Evolutionary conservation across 2,797 vertebrate species (phyloP).

Genomic region (Loriculus beryllinus): DNA sequence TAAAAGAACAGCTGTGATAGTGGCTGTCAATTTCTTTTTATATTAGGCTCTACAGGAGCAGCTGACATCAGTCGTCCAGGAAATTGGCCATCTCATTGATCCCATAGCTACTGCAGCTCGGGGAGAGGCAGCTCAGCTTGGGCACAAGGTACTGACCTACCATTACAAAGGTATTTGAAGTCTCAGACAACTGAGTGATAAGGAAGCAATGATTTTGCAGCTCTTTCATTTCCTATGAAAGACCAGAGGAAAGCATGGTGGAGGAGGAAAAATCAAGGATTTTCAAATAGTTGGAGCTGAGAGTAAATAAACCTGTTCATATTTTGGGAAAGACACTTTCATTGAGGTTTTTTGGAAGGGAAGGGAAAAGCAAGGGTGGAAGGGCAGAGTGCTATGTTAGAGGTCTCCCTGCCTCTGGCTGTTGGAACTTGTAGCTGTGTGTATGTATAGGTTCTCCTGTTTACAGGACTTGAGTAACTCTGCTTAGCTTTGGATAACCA

Average conservation of each 20-base stretch:
- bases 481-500: neutral
- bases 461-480: neutral
- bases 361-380: neutral
- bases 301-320: neutral
- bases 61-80: constrained; percentile 94
- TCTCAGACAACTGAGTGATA: accelerated
- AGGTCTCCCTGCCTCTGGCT: neutral
- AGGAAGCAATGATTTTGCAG: neutral
- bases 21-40: neutral
- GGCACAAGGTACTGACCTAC: constrained; percentile 87
- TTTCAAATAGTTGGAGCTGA: neutral
- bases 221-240: neutral
- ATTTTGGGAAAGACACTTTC: neutral
- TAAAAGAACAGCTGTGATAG: neutral
- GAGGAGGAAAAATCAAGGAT: neutral
- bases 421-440: neutral
- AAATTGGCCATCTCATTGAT: constrained; percentile 96
- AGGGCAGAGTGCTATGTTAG: accelerated
- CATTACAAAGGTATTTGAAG: neutral
- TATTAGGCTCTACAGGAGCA: constrained; percentile 94
- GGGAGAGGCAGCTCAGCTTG: constrained; percentile 95
- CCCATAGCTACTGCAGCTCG: constrained; percentile 91
- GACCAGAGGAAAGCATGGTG: neutral
- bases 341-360: neutral
- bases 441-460: neutral